Percentiles rank a stretch among this genome's conserved stretches.
phyloP scores from a whole-genome alignment of 2,888 invertebrate genomes.

The Pecten maximus region DNA sequence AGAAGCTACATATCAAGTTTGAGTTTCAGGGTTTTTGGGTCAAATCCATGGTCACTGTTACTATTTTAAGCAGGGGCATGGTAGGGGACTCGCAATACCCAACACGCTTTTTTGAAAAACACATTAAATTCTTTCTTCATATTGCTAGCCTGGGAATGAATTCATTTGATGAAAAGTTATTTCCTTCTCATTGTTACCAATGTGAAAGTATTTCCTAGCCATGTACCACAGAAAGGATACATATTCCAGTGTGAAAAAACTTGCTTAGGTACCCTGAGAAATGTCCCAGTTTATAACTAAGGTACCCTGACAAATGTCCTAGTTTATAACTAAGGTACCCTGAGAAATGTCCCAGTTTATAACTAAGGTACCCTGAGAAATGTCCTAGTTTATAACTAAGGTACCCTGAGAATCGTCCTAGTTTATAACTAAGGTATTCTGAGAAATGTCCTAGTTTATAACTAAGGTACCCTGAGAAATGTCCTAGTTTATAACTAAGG shows the following conservation, averaged over 20 bases:
- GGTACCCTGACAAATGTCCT: slow-evolving; percentile 15
- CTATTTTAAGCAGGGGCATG: too few relatives aligned
- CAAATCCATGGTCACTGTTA: too few relatives aligned
- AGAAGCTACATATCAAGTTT: too few relatives aligned
- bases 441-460: slow-evolving; percentile 35
- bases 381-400: slow-evolving; percentile 28
- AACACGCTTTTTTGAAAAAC: too few relatives aligned
- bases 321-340: slow-evolving; percentile 27
- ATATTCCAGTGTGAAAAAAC: neutral
- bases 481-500: slow-evolving; percentile 27
- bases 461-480: slow-evolving; percentile 9
- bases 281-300: slow-evolving; percentile 31
- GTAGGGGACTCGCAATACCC: too few relatives aligned
- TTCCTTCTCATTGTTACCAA: neutral
- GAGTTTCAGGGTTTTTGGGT: too few relatives aligned
- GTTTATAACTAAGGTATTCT: slow-evolving; percentile 30
- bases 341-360: slow-evolving; percentile 34
- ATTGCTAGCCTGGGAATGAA: too few relatives aligned
- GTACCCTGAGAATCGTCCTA: slow-evolving; percentile 17
- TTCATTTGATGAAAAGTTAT: neutral
- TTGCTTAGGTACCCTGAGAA: neutral
- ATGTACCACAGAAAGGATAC: neutral
- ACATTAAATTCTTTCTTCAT: too few relatives aligned
- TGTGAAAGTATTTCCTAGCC: too few relatives aligned
- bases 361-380: slow-evolving; percentile 3